These are phyloP conservation scores for Cheilosia soror DNA, from an alignment of 2,888 invertebrate genomes.

Conservation along the genomic window DNA sequence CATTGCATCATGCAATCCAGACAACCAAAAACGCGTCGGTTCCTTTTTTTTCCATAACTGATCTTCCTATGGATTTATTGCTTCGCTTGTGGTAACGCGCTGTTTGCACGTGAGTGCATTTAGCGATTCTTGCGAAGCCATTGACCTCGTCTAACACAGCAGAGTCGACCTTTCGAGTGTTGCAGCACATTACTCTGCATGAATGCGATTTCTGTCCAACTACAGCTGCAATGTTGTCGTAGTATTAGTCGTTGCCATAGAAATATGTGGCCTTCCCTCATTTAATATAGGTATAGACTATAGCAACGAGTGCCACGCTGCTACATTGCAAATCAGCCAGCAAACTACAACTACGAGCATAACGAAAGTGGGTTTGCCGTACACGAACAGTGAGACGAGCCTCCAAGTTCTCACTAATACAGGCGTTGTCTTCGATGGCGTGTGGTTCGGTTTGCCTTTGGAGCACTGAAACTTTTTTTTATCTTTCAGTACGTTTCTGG, in stretches of 20 bases:
- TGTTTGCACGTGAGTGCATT: conserved; percentile 2
- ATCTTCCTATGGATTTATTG: conserved; percentile 18
- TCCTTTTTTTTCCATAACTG: neutral
- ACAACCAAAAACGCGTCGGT: neutral
- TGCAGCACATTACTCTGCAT: conserved; percentile 4
- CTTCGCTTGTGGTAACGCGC: neutral
- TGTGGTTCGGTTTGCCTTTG: conserved; percentile 48
- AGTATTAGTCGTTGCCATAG: neutral
- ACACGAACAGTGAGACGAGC: conserved; percentile 78
- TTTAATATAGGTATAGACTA: neutral
- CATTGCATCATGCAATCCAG: conserved; percentile 55
- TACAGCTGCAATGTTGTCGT: conserved; percentile 24
- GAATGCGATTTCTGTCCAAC: neutral
- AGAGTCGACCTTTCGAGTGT: conserved; percentile 19
- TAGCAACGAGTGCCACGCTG: conserved; percentile 50
- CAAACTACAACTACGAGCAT: conserved; percentile 64
- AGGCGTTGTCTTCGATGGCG: conserved; percentile 25
- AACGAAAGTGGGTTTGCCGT: conserved; percentile 76
- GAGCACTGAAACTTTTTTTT: conserved; percentile 51
- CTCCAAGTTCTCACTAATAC: conserved; percentile 77
- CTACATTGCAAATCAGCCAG: conserved; percentile 18
- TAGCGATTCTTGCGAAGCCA: conserved; percentile 33
- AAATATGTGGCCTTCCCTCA: conserved; percentile 30
- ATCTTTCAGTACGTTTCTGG: conserved; percentile 57
- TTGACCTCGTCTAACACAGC: conserved; percentile 34